phyloP scores from a whole-genome alignment of 2,888 invertebrate species.

The Dyspetes luteomarginatus region DNA sequence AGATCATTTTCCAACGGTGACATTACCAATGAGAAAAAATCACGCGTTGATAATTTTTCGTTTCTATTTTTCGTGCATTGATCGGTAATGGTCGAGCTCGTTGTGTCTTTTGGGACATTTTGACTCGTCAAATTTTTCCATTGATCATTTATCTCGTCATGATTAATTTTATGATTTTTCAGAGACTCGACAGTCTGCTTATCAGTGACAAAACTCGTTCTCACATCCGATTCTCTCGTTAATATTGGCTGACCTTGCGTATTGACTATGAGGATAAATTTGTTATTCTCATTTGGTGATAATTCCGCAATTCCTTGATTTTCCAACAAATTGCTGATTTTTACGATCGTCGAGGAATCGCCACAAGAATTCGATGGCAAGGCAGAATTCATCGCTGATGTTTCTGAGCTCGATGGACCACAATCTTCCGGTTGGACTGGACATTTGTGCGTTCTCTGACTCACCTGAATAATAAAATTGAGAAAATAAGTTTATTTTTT shows the following conservation, averaged over 20 bases:
- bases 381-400: constrained; percentile 45
- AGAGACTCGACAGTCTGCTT: constrained; percentile 8
- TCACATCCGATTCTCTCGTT: constrained; percentile 73
- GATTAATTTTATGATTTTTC: constrained; percentile 13
- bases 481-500: constrained; percentile 3
- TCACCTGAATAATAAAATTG: constrained; percentile 86
- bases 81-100: constrained; percentile 5
- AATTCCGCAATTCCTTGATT: constrained; percentile 56
- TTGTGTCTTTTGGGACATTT: constrained; percentile 26
- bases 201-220: constrained; percentile 28
- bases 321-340: constrained; percentile 53
- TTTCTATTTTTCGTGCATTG: constrained; percentile 36
- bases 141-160: constrained; percentile 2
- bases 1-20: constrained; percentile 85
- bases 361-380: constrained; percentile 76
- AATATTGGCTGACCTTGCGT: constrained; percentile 78
- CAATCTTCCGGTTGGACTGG: constrained; percentile 86
- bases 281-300: constrained; percentile 73
- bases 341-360: constrained; percentile 17
- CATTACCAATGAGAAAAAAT: constrained; percentile 84
- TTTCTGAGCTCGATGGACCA: constrained; percentile 82
- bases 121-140: constrained; percentile 35
- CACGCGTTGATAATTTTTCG: constrained; percentile 74
- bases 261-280: constrained; percentile 78
- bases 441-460: constrained; percentile 93